Evolutionary conservation across 1,140 invertebrate genomes (phyloP).

Genomic region (Phymorhynchus buccinoides): DNA sequence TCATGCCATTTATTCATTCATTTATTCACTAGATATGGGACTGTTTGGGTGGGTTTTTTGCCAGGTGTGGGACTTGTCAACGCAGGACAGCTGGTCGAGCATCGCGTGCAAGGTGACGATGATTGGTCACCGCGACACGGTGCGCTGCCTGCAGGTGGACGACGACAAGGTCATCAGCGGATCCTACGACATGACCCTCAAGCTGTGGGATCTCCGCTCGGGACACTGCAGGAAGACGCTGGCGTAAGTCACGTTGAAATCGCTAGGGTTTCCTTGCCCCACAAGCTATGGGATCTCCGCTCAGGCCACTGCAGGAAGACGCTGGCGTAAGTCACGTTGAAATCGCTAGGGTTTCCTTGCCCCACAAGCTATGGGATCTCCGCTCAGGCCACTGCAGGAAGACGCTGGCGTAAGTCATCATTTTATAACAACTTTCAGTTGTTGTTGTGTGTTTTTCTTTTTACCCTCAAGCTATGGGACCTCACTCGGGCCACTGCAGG

Average conservation of each 20-base stretch:
- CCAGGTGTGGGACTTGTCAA: constrained; percentile 77
- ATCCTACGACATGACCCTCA: constrained; percentile 76
- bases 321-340: constrained; percentile 63
- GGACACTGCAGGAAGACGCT: constrained; percentile 74
- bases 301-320: constrained; percentile 74
- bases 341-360: constrained; percentile 56
- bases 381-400: constrained; percentile 72
- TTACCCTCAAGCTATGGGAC: constrained; percentile 76
- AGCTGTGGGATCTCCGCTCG: constrained; percentile 75
- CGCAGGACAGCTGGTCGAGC: constrained; percentile 76
- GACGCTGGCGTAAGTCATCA: constrained; percentile 73
- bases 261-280: constrained; percentile 44
- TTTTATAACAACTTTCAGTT: too few relatives aligned
- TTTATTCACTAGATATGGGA: too few relatives aligned
- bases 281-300: constrained; percentile 75
- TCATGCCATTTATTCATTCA: too few relatives aligned
- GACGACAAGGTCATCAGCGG: constrained; percentile 76
- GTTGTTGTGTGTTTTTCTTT: too few relatives aligned
- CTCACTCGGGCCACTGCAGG: constrained; percentile 72
- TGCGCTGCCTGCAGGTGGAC: constrained; percentile 76
- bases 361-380: constrained; percentile 76
- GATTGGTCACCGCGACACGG: constrained; percentile 76
- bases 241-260: constrained; percentile 55
- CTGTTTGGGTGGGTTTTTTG: too few relatives aligned
- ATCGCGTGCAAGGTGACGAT: constrained; percentile 78